Conservation (phyloP, 2,888 invertebrate species). For the Leptopilina drosophilae region DNA sequence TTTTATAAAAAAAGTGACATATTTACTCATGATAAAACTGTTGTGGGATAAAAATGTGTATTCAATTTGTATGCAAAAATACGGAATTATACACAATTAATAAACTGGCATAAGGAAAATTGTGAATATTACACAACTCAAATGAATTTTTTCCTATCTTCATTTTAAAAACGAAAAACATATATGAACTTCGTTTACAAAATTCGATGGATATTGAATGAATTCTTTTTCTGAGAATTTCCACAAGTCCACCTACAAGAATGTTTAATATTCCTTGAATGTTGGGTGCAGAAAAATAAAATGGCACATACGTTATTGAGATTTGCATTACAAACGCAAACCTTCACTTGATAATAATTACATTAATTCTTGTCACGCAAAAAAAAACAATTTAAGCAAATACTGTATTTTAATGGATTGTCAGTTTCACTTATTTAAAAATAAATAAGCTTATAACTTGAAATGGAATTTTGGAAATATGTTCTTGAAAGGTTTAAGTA, state of each 20-base stretch:
- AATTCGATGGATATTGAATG: not conserved
- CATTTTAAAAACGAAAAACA: not conserved
- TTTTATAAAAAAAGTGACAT: not conserved
- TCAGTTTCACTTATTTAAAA: too few species aligned
- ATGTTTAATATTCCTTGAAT: not conserved
- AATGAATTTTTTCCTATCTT: not conserved
- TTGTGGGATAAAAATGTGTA: not conserved
- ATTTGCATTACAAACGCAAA: constrained; percentile 9
- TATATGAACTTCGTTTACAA: not conserved
- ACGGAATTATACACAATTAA: not conserved
- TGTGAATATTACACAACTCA: not conserved
- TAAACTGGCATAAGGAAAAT: not conserved
- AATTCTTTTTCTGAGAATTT: not conserved
- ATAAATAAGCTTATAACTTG: too few species aligned
- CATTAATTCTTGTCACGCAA: not conserved
- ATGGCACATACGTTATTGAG: not conserved
- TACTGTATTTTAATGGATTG: not conserved
- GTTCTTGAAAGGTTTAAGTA: too few species aligned
- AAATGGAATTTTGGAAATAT: too few species aligned
- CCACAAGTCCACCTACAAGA: not conserved
- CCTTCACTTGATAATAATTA: not conserved
- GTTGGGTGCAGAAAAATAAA: constrained; percentile 16
- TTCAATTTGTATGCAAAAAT: not conserved
- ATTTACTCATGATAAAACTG: not conserved
- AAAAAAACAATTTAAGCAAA: not conserved